These are phyloP conservation scores for Netelia fuscicornis DNA, from an alignment of 2,888 invertebrate species.

Conservation along the genomic window DNA sequence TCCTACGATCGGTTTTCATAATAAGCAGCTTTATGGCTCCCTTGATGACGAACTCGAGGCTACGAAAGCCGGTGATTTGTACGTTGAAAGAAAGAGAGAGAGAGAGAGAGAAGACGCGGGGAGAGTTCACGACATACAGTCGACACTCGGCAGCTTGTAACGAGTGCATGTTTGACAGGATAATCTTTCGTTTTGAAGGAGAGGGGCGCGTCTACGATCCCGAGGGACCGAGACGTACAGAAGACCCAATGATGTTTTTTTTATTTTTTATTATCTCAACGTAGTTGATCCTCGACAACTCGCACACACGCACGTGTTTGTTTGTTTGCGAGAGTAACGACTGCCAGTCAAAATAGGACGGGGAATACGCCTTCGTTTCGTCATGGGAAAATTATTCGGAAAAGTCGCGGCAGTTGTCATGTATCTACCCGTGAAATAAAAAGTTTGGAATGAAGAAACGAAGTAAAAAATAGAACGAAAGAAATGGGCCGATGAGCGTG, in stretches of 20 bases:
- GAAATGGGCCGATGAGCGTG: slow-evolving; percentile 36
- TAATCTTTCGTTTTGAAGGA: slow-evolving; percentile 40
- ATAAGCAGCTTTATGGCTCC: slow-evolving; percentile 6
- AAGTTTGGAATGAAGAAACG: not conserved
- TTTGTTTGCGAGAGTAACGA: slow-evolving; percentile 32
- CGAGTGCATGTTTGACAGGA: slow-evolving; percentile 58
- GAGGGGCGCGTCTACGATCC: slow-evolving; percentile 22
- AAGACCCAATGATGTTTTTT: slow-evolving; percentile 30
- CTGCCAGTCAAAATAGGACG: slow-evolving; percentile 51
- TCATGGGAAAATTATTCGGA: slow-evolving; percentile 48
- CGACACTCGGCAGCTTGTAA: slow-evolving; percentile 15
- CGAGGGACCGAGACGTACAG: slow-evolving; percentile 36
- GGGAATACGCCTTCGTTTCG: slow-evolving; percentile 2
- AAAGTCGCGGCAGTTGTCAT: slow-evolving; percentile 16
- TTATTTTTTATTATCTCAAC: slow-evolving; percentile 25
- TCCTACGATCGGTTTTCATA: slow-evolving; percentile 22
- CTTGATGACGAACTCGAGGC: not conserved
- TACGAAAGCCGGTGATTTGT: not conserved
- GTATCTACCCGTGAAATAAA: slow-evolving; percentile 23
- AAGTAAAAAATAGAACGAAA: slow-evolving; percentile 11
- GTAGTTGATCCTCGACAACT: slow-evolving; percentile 25
- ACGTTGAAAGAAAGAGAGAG: not conserved
- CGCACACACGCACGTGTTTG: slow-evolving; percentile 2
- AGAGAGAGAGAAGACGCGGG: not conserved
- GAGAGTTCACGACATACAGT: slow-evolving; percentile 5